A percentile compares a stretch with the other conserved stretches of the same genome.
These are phyloP conservation scores for Clanis bilineata DNA, from an alignment of 2,888 invertebrate genomes.

Conservation along the genomic window DNA sequence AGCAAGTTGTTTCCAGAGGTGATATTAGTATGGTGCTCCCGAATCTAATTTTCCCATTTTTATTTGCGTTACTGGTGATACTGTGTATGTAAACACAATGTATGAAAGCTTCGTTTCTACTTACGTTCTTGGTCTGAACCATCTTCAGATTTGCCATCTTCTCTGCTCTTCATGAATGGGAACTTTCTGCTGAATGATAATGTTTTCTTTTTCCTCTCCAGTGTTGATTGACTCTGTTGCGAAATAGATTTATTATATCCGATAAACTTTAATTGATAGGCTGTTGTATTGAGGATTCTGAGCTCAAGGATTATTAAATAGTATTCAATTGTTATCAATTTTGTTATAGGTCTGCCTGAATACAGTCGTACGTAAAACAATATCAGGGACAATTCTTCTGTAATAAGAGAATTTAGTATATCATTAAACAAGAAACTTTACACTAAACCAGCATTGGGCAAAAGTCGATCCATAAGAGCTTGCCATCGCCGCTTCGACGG, in stretches of 20 bases:
- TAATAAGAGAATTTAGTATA: no score
- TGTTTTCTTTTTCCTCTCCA: slow-evolving; percentile 98
- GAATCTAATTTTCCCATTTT: background rate
- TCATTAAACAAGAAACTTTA: no score
- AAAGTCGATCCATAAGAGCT: no score
- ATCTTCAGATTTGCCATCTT: slow-evolving; percentile 96
- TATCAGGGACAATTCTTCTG: no score
- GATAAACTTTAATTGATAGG: background rate
- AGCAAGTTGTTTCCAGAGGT: background rate
- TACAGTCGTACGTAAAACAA: no score
- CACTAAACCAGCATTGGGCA: no score
- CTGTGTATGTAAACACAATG: background rate
- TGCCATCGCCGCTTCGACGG: no score
- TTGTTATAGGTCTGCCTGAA: background rate
- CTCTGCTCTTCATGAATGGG: slow-evolving; percentile 99
- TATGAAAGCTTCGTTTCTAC: slow-evolving; percentile 62
- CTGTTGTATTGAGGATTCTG: background rate
- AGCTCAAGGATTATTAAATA: slow-evolving; percentile 10
- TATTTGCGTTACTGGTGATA: background rate
- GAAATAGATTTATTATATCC: background rate
- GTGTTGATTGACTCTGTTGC: slow-evolving; percentile 90
- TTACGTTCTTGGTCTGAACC: slow-evolving; percentile 99
- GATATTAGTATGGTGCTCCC: slow-evolving; percentile 9
- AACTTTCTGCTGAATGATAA: slow-evolving; percentile 99
- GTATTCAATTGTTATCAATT: no score